Evolutionary conservation across 1,140 invertebrate species (phyloP), one percentile per base, ranked within the genome.

Genomic region (Colletes gigas): DNA sequence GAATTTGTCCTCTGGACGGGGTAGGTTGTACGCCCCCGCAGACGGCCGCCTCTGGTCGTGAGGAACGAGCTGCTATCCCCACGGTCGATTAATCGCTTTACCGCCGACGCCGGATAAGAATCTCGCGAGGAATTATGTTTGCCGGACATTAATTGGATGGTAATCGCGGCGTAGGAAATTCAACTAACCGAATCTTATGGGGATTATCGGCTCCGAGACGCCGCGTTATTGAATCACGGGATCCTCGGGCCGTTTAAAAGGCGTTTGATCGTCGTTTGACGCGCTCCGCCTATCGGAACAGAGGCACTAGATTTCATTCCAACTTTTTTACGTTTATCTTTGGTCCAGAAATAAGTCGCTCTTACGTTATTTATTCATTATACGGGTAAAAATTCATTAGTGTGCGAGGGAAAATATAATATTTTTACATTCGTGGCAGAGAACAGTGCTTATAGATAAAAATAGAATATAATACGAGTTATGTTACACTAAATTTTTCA

Each of bases 1-100:
- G 97, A 98, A 92, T 98, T 98, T 90, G 97, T 98, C 17, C 92
- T 98, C 9, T 98, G 98, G 98, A 98, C 98, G 21, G 98, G 98
- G 97, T 98, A 94, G 78, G 89, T 89, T 5, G 50, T 50, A 2
- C n/a, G 63, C n/a, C 8, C 77, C 8, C 77, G 3, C 12, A 55
- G 21, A 54, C 17, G 6, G n/a, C 10, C 7, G 6, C 39, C 19
- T 60, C 21, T 1, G 21, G 60, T 5, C 15, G 44, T 4, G n/a
- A 21, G 63, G 41, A 15, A n/a, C 30, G 63, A 66, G 41, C 10
- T 30, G 15, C 14, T 50, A 39, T 6, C 2, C 50, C 39, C 54
- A 47, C 10, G 50, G 54, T 60, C 65, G 63, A 59, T 77, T 60
- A 30, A 59, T 50, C 54, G 63, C 47, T 47, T 59, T 50, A 50